A percentile compares a stretch with the other conserved stretches of the same genome.
These are phyloP conservation scores for Rhinichthys osculus DNA, from an alignment of 2,797 vertebrate species.

Conservation along the genomic window DNA sequence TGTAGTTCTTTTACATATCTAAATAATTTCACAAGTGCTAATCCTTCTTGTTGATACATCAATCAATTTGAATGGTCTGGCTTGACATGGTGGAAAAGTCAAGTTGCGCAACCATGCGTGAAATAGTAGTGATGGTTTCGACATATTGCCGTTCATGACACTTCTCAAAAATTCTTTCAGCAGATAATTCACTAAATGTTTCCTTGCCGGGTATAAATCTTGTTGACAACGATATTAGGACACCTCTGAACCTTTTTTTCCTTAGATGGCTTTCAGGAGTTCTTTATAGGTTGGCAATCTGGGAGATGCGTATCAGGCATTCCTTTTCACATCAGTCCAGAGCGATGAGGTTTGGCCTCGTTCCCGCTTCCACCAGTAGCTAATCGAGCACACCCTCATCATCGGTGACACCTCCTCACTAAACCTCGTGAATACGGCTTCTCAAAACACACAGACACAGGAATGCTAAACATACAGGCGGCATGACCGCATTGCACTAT, in stretches of 20 bases:
- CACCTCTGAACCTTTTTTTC: not conserved
- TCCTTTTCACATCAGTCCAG: slow-evolving; percentile 53
- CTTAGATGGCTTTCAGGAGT: not conserved
- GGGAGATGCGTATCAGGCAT: slow-evolving; percentile 57
- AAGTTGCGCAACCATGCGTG: slow-evolving; percentile 13
- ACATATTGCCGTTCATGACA: slow-evolving; percentile 8
- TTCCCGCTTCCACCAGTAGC: slow-evolving; percentile 74
- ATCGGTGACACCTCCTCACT: slow-evolving; percentile 60
- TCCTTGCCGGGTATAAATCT: not conserved
- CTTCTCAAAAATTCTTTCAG: not conserved
- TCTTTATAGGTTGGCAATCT: slow-evolving; percentile 2
- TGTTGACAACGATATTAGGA: slow-evolving; percentile 6
- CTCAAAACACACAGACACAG: slow-evolving; percentile 71
- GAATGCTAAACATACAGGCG: slow-evolving; percentile 76
- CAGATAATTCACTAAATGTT: not conserved
- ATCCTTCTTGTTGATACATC: slow-evolving; percentile 5
- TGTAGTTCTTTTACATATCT: slow-evolving; percentile 41
- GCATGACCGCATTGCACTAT: slow-evolving; percentile 64
- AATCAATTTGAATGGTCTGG: not conserved
- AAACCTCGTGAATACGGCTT: slow-evolving; percentile 64
- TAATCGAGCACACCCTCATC: slow-evolving; percentile 68
- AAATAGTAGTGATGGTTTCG: not conserved
- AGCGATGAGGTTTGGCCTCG: slow-evolving; percentile 59
- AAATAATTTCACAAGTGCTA: slow-evolving; percentile 30
- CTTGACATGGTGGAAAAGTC: slow-evolving; percentile 18